phyloP scores from a whole-genome alignment of 2,888 invertebrate species.

The Cyclophora albipunctata region DNA sequence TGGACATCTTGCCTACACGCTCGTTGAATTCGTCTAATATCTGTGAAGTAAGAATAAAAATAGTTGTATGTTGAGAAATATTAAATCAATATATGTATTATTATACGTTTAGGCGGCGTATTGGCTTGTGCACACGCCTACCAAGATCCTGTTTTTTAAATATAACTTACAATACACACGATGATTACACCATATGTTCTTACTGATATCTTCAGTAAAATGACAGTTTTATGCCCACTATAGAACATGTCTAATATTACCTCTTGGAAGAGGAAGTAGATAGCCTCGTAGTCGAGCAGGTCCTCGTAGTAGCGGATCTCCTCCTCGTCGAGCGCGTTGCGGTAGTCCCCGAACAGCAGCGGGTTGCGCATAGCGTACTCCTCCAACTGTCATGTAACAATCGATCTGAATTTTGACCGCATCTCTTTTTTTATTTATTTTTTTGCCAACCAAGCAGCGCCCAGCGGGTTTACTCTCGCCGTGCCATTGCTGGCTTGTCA shows the following conservation, averaged over 20 bases:
- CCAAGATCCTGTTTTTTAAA: too few relatives aligned
- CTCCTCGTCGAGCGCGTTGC: slow-evolving; percentile 87
- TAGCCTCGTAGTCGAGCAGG: slow-evolving; percentile 90
- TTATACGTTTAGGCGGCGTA: too few relatives aligned
- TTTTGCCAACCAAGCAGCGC: too few relatives aligned
- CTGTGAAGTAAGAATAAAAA: slow-evolving; percentile 40
- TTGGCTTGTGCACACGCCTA: too few relatives aligned
- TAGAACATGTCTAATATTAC: slow-evolving; percentile 44
- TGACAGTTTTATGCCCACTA: too few relatives aligned
- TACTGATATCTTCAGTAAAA: too few relatives aligned
- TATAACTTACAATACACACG: too few relatives aligned
- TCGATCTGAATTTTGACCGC: background rate
- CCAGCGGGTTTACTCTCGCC: too few relatives aligned
- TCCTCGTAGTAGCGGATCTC: slow-evolving; percentile 91
- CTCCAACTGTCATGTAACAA: slow-evolving; percentile 42
- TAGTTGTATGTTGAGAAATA: background rate
- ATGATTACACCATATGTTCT: too few relatives aligned
- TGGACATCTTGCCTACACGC: slow-evolving; percentile 80
- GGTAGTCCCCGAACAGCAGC: slow-evolving; percentile 89
- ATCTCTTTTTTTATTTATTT: too few relatives aligned
- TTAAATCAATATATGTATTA: too few relatives aligned
- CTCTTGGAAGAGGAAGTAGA: slow-evolving; percentile 91
- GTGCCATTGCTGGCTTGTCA: too few relatives aligned
- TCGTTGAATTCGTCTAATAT: slow-evolving; percentile 92
- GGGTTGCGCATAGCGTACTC: slow-evolving; percentile 89